phyloP scores from a whole-genome alignment of 1,140 invertebrate genomes.

The Gonatopus flavifemur region DNA sequence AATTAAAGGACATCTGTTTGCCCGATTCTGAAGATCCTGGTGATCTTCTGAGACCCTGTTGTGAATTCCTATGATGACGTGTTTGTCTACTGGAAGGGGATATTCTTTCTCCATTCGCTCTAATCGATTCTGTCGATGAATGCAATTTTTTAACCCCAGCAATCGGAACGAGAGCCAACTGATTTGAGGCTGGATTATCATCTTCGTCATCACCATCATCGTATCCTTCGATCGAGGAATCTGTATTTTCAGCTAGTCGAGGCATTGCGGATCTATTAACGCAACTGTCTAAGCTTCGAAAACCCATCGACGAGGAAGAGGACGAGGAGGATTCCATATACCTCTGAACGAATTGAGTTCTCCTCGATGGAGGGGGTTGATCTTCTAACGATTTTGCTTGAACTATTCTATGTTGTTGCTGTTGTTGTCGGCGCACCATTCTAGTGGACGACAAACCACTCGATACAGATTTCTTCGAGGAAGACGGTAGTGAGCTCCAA shows the following conservation, averaged over 20 bases:
- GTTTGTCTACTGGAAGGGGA: conserved; percentile 49
- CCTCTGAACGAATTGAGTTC: conserved; percentile 58
- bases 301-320: conserved; percentile 62
- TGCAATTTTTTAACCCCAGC: too few species aligned
- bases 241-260: conserved; percentile 60
- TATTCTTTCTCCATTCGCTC: conserved; percentile 45
- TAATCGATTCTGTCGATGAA: conserved; percentile 45
- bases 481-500: conserved; percentile 47
- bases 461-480: conserved; percentile 30
- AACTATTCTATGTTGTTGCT: conserved; percentile 51
- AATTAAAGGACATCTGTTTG: conserved; percentile 52
- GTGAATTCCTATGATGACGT: conserved; percentile 45
- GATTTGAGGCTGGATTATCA: conserved; percentile 56
- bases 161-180: conserved; percentile 33
- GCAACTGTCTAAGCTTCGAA: conserved; percentile 62
- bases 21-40: conserved; percentile 54
- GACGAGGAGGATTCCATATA: conserved; percentile 62
- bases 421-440: conserved; percentile 20
- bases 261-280: conserved; percentile 57
- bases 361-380: conserved; percentile 51
- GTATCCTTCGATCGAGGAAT: conserved; percentile 61
- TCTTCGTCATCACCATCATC: conserved; percentile 63
- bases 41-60: conserved; percentile 49
- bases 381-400: conserved; percentile 64
- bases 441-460: conserved; percentile 23